Evolutionary conservation across 2,888 invertebrate species (phyloP).

Genomic region (Nomada fucata): DNA sequence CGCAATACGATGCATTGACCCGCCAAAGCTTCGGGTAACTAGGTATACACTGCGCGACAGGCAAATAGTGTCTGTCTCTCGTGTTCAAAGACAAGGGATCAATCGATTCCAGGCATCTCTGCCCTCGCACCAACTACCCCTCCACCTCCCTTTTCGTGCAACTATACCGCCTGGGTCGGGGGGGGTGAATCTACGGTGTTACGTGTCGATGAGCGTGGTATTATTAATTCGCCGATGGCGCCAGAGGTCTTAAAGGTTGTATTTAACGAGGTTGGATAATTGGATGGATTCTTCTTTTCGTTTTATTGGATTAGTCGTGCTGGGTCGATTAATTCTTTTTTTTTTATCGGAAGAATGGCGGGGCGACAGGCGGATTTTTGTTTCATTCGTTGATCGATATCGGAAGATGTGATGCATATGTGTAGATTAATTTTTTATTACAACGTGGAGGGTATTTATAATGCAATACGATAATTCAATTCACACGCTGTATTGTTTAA

Average conservation of each 20-base stretch:
- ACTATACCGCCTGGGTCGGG: not conserved
- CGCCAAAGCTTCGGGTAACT: conserved; percentile 60
- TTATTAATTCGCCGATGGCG: conserved; percentile 28
- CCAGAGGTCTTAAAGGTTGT: no score
- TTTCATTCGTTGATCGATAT: no score
- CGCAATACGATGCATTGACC: conserved; percentile 70
- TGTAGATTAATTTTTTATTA: no score
- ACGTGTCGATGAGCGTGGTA: conserved; percentile 28
- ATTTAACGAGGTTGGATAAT: no score
- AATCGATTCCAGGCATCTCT: conserved; percentile 59
- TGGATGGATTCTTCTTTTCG: not conserved
- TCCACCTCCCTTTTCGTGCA: no score
- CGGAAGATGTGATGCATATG: no score
- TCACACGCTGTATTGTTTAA: not conserved
- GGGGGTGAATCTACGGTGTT: not conserved
- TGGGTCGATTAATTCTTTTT: no score
- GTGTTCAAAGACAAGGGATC: conserved; percentile 69
- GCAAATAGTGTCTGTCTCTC: conserved; percentile 70
- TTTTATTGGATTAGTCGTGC: no score
- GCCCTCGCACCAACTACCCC: not conserved
- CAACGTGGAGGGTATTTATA: no score
- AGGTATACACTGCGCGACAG: conserved; percentile 50
- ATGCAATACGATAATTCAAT: no score
- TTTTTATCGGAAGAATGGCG: no score
- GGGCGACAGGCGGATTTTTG: no score